Evolutionary conservation across 2,113 vertebrate species (phyloP).

Genomic region (Rana temporaria): DNA sequence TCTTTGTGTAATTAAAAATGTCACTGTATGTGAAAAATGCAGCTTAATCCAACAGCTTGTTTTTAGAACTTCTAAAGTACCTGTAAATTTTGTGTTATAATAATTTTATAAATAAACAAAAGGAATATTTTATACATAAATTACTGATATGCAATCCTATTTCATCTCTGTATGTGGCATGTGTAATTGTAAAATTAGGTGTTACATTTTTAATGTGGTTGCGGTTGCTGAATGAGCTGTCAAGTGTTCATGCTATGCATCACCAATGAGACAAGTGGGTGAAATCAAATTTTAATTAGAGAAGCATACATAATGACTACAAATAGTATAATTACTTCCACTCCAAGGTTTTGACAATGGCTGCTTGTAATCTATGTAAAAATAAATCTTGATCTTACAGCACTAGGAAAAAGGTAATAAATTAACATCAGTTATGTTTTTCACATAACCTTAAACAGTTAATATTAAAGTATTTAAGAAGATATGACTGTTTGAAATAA

Average conservation of each 20-base stretch:
- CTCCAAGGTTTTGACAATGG: slow-evolving; percentile 35
- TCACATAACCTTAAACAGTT: not conserved
- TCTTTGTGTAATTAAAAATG: not conserved
- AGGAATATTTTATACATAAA: not conserved
- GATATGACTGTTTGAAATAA: too few relatives aligned
- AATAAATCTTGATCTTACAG: not conserved
- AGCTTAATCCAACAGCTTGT: not conserved
- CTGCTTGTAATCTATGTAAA: slow-evolving; percentile 2
- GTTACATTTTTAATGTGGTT: slow-evolving; percentile 50
- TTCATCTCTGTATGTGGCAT: slow-evolving; percentile 33
- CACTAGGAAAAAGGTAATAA: not conserved
- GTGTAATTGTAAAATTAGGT: slow-evolving; percentile 51
- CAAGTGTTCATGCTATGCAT: slow-evolving; percentile 51
- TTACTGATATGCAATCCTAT: not conserved
- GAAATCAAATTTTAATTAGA: slow-evolving; percentile 57
- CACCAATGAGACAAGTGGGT: slow-evolving; percentile 53
- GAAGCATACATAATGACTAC: slow-evolving; percentile 50
- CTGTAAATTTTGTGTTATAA: too few relatives aligned
- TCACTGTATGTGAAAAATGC: too few relatives aligned
- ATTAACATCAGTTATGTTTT: not conserved
- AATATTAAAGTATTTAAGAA: too few relatives aligned
- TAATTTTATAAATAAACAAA: not conserved
- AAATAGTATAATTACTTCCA: slow-evolving; percentile 54
- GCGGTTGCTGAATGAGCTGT: slow-evolving; percentile 51
- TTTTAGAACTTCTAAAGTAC: too few relatives aligned